A percentile compares a stretch with the other conserved stretches of the same genome.
These are phyloP conservation scores for Archivesica marissinica DNA, from an alignment of 1,140 invertebrate species.

Conservation along the genomic window DNA sequence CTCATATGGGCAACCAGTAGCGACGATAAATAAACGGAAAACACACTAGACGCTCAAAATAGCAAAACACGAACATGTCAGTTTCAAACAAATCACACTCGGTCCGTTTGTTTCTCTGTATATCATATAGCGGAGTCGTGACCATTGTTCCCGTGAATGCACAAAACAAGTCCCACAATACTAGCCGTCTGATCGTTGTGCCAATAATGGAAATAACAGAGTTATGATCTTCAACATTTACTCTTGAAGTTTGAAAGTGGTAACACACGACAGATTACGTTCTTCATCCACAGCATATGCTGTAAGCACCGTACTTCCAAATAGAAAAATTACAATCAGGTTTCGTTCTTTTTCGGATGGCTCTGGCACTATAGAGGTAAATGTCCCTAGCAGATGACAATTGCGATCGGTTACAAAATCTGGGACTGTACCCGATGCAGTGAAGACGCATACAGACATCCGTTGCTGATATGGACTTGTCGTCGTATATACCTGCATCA, in stretches of 20 bases:
- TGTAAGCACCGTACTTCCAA: conserved; percentile 27
- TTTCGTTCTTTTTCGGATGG: conserved; percentile 18
- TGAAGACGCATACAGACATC: background rate
- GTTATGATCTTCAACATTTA: too few relatives aligned
- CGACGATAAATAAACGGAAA: too few relatives aligned
- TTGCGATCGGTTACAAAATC: conserved; percentile 25
- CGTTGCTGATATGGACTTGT: background rate
- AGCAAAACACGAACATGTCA: too few relatives aligned
- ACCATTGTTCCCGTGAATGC: too few relatives aligned
- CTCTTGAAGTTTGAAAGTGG: conserved; percentile 11
- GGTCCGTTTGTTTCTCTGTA: too few relatives aligned
- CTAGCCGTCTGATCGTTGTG: too few relatives aligned
- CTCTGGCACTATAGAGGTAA: conserved; percentile 5
- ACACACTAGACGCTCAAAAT: too few relatives aligned
- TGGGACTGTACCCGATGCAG: conserved; percentile 5
- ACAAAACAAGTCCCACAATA: too few relatives aligned
- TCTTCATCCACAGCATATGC: conserved; percentile 19
- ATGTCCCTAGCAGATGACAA: conserved; percentile 16
- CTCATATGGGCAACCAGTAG: too few relatives aligned
- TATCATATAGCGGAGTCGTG: too few relatives aligned
- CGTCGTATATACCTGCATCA: background rate
- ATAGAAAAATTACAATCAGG: conserved; percentile 8
- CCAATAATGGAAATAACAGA: too few relatives aligned
- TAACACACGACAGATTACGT: background rate
- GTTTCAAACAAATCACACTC: too few relatives aligned